These are phyloP conservation scores for Pomacea canaliculata DNA, from an alignment of 2,888 invertebrate genomes.

Conservation along the genomic window DNA sequence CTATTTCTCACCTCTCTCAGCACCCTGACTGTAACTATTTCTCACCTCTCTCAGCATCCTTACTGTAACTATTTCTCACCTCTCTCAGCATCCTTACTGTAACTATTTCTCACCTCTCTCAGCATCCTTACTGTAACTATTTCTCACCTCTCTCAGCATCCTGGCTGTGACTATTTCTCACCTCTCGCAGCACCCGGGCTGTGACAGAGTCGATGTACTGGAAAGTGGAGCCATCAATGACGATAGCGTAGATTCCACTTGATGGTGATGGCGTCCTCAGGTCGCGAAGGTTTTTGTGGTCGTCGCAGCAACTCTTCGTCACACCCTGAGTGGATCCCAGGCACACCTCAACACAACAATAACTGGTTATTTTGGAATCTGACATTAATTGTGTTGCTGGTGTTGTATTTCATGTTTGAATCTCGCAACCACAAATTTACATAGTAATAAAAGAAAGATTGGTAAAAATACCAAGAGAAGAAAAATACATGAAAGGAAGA, in stretches of 20 bases:
- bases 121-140: not conserved
- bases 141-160: too few species aligned
- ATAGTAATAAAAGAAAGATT: too few species aligned
- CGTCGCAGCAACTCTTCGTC: slow-evolving; percentile 35
- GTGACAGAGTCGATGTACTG: slow-evolving; percentile 66
- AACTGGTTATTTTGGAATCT: too few species aligned
- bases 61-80: not conserved
- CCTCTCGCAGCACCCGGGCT: slow-evolving; percentile 58
- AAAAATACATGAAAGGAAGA: too few species aligned
- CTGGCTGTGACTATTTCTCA: slow-evolving; percentile 24
- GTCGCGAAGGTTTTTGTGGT: slow-evolving; percentile 22
- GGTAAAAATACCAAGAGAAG: not conserved
- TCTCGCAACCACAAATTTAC: too few species aligned
- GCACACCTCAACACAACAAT: slow-evolving; percentile 31
- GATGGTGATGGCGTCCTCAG: slow-evolving; percentile 1
- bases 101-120: not conserved
- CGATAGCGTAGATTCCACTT: slow-evolving; percentile 46
- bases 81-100: not conserved
- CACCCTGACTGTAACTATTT: not conserved
- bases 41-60: not conserved
- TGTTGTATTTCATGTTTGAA: too few species aligned
- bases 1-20: not conserved
- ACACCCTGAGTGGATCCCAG: slow-evolving; percentile 33
- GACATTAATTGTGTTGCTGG: too few species aligned
- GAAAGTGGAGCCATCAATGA: slow-evolving; percentile 68